Evolutionary conservation across 2,888 invertebrate species (phyloP).

Genomic region (Lycophotia porphyrea): DNA sequence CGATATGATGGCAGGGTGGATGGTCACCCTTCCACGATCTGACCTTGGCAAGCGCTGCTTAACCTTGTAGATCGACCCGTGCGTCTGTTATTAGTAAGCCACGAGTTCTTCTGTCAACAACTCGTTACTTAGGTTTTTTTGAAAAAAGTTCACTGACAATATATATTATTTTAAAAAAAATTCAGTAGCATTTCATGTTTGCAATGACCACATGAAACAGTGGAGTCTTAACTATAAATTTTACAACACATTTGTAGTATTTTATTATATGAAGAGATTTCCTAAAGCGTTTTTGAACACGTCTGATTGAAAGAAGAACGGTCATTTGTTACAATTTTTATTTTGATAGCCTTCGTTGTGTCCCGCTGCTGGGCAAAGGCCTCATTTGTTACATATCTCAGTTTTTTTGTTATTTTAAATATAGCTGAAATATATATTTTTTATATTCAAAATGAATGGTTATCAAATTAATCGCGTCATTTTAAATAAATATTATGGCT

Average conservation of each 20-base stretch:
- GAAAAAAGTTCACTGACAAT: neutral
- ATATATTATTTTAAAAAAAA: too few species aligned
- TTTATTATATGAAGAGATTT: neutral
- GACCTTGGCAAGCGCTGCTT: neutral
- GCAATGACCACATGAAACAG: neutral
- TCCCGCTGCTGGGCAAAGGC: too few species aligned
- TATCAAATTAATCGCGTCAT: too few species aligned
- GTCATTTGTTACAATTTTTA: too few species aligned
- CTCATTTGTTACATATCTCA: too few species aligned
- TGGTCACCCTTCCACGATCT: neutral
- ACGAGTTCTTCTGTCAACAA: neutral
- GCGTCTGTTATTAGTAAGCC: neutral
- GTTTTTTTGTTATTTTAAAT: too few species aligned
- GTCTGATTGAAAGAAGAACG: slow-evolving; percentile 49
- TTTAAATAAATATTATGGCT: too few species aligned
- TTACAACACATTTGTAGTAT: neutral
- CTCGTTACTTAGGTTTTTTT: neutral
- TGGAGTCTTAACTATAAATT: neutral
- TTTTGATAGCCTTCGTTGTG: too few species aligned
- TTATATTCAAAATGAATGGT: too few species aligned
- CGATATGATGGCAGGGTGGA: neutral
- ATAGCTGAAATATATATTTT: too few species aligned
- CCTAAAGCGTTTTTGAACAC: neutral
- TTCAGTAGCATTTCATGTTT: neutral
- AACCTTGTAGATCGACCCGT: neutral